phyloP scores from a whole-genome alignment of 2,888 invertebrate genomes.

The Hypomecis atomaria region DNA sequence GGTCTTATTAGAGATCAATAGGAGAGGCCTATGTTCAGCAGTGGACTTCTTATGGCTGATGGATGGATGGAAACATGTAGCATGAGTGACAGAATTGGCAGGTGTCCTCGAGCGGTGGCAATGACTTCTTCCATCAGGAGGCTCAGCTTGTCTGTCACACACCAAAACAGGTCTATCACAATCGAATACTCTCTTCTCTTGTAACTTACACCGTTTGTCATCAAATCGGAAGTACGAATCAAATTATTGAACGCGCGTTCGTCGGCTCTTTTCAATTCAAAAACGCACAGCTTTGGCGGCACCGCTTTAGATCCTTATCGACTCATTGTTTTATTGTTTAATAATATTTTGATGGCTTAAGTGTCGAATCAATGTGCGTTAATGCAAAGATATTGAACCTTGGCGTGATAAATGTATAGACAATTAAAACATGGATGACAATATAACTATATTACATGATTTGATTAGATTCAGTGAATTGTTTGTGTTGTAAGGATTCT shows the following conservation, averaged over 20 bases:
- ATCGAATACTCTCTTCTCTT: background rate
- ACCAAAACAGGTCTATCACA: no score
- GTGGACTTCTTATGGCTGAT: no score
- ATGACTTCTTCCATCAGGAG: no score
- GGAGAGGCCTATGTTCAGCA: no score
- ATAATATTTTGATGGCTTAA: constrained; percentile 37
- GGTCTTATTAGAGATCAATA: no score
- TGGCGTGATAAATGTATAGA: constrained; percentile 8
- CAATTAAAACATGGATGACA: constrained; percentile 1
- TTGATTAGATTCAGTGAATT: background rate
- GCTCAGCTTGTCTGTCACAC: no score
- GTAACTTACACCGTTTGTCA: constrained; percentile 38
- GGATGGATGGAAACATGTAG: no score
- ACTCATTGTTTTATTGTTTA: constrained; percentile 59
- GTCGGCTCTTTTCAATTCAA: constrained; percentile 58
- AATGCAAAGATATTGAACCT: constrained; percentile 20
- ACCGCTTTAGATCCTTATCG: constrained; percentile 57
- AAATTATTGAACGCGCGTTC: constrained; percentile 58
- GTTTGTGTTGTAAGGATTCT: background rate
- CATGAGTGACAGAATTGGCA: no score
- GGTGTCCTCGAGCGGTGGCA: no score
- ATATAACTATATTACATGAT: background rate
- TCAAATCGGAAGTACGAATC: constrained; percentile 71
- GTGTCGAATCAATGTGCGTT: constrained; percentile 25
- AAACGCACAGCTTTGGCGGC: constrained; percentile 50